Percentiles rank a stretch among this genome's conserved stretches.
These are phyloP conservation scores for Platyscapa corneri DNA, from an alignment of 1,140 invertebrate species.

Conservation along the genomic window DNA sequence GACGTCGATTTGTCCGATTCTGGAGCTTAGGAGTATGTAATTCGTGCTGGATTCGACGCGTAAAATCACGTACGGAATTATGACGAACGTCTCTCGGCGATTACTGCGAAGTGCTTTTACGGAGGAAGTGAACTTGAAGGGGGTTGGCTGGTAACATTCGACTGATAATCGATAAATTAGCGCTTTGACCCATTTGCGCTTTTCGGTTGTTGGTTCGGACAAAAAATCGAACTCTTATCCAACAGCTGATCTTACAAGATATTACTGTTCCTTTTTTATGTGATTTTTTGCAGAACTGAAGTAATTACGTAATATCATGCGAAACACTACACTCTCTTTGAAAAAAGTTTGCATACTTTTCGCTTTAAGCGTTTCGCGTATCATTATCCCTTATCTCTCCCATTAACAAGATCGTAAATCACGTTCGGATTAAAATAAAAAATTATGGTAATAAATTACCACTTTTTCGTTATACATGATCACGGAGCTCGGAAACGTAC, in stretches of 20 bases:
- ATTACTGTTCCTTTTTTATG: neutral
- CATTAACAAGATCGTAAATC: slow-evolving; percentile 52
- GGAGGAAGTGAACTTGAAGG: no score
- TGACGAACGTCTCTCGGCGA: no score
- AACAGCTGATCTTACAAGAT: neutral
- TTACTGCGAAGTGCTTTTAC: no score
- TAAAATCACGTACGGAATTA: no score
- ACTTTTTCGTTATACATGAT: slow-evolving; percentile 43
- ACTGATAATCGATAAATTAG: no score
- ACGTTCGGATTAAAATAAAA: slow-evolving; percentile 46
- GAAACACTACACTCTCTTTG: slow-evolving; percentile 18
- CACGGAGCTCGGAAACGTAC: slow-evolving; percentile 10
- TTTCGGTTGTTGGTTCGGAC: neutral
- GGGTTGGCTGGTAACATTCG: no score
- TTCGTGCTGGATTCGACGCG: no score
- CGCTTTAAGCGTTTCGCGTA: slow-evolving; percentile 24
- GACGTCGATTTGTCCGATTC: no score
- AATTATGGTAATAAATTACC: slow-evolving; percentile 48
- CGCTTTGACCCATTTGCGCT: neutral
- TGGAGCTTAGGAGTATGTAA: no score
- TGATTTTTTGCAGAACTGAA: neutral
- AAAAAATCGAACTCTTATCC: neutral
- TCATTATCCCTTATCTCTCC: slow-evolving; percentile 52
- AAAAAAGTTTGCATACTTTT: slow-evolving; percentile 39
- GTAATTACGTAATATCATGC: slow-evolving; percentile 40